Evolutionary conservation across 2,888 invertebrate species (phyloP), one percentile per base, ranked within the genome.

Genomic region (Drosophila limbata): DNA sequence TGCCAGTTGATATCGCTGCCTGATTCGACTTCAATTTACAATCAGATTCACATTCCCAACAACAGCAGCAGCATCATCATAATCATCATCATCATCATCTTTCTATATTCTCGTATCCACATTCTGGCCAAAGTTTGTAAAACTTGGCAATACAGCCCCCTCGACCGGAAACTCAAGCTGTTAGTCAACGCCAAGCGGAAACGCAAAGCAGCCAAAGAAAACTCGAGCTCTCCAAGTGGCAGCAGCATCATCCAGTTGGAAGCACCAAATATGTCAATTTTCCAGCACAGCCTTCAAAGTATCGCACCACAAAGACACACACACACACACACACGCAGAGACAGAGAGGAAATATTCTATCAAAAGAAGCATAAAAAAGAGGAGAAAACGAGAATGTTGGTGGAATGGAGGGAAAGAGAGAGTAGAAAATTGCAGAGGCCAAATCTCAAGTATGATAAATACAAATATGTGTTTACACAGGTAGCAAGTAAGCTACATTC

Each of bases 181-280:
- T 81, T 81, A 81, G 81, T 81, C 82, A 79, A 84, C 77, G 81
- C 82, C 82, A 84, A 74, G 69, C 87, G 87, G 87, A 83, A 81
- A 77, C 82, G 82, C 77, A 79, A 79, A 79, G 83, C 80, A 81
- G 69, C 71, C 71, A 65, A 82, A 72, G 68, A 72, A 73, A 70
- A 71, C 69, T 59, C 62, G 68, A 70, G 64, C 57, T 61, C 53
- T 52, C 39, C 48, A 57, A 66, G 63, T 60, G 79, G 56, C 79
- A 66, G 33, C 68, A 64, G 55, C 55, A 74, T 69, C 44, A 73
- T 81, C 64, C 67, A 76, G 60, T 77, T 81, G 84, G 66, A 44
- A 76, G 74, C 57, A 82, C 71, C 76, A 83, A 87, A 85, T 80
- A 80, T 83, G 88, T 85, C 84, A 88, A 88, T 88, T 88, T 83